These are phyloP conservation scores for Charanyca ferruginea DNA, from an alignment of 2,888 invertebrate genomes.

Conservation along the genomic window DNA sequence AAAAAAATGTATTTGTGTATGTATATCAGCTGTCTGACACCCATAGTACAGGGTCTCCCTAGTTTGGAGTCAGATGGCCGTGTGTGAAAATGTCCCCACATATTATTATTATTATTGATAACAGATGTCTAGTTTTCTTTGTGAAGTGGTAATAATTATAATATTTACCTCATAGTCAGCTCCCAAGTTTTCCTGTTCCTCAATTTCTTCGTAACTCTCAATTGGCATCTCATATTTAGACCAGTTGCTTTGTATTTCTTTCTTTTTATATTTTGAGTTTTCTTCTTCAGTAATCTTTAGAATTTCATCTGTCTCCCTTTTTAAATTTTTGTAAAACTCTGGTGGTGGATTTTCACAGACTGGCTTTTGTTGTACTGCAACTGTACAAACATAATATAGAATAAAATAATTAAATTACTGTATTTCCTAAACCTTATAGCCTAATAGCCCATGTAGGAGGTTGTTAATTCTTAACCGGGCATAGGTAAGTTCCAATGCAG, in stretches of 20 bases:
- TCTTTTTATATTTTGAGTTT: conserved; percentile 85
- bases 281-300: conserved; percentile 87
- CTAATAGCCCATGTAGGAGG: too few relatives aligned
- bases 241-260: conserved; percentile 89
- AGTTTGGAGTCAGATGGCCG: too few relatives aligned
- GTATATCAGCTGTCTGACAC: too few relatives aligned
- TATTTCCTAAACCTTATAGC: too few relatives aligned
- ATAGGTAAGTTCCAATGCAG: too few relatives aligned
- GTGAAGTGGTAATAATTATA: not conserved
- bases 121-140: not conserved
- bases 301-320: conserved; percentile 87
- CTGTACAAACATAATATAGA: conserved; percentile 36
- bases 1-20: too few relatives aligned
- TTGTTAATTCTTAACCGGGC: too few relatives aligned
- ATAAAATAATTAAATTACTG: too few relatives aligned
- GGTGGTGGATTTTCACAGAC: conserved; percentile 80
- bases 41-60: too few relatives aligned
- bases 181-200: conserved; percentile 85
- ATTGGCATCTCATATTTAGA: conserved; percentile 88
- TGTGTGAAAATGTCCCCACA: too few relatives aligned
- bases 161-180: conserved; percentile 86
- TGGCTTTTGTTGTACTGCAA: conserved; percentile 78
- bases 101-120: not conserved
- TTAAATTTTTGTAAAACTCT: conserved; percentile 83
- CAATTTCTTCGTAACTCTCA: conserved; percentile 85